Base-by-base conservation (phyloP, 2,888 invertebrate species). In the Drosophila cyrtoloma region DNA sequence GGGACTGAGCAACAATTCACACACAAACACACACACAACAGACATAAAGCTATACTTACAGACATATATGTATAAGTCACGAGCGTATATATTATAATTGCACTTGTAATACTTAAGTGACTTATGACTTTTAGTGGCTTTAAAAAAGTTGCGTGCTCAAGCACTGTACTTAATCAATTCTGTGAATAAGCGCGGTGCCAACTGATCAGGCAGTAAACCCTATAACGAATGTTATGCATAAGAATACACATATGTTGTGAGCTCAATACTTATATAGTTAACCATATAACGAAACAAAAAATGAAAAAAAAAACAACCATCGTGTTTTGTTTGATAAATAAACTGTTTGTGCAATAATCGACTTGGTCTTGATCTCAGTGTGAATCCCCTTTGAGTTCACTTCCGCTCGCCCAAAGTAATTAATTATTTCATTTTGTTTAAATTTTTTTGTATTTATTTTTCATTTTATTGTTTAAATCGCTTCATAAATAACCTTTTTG, bases 381-480 rank as follows among this genome's bases (percentile, higher is more conserved):
- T 77, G 81, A 77, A 67, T 79, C 59, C 79, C 77, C 67, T 50
- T 64, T 62, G 50, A 47, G 53, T 57, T 75, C 50, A 77, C 57
- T 79, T 79, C 79, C 82, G 82, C 26, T 56, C 47, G 35, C 50
- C n/a, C 10, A 50, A 19, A 16, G 39, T 51, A 69, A 77, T 74
- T 64, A 81, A 72, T 71, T 69, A 55, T 64, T 57, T 53, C 30
- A 61, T 50, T 78, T 79, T 65, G 59, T 83, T 84, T 75, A 79
- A 84, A 70, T 71, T 75, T 84, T 70, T 80, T 80, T 79, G 60
- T 77, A 78, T 84, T 84, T 82, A 82, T 79, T 86, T 79, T 77
- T 77, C 79, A 73, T 87, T 87, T 87, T 88, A 87, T 87, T 87
- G 88, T 87, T 88, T 87, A 88, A 87, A 87, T 88, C 86, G 84